These are phyloP conservation scores for Sebastolobus alascanus DNA, from an alignment of 2,797 vertebrate species.

Conservation along the genomic window DNA sequence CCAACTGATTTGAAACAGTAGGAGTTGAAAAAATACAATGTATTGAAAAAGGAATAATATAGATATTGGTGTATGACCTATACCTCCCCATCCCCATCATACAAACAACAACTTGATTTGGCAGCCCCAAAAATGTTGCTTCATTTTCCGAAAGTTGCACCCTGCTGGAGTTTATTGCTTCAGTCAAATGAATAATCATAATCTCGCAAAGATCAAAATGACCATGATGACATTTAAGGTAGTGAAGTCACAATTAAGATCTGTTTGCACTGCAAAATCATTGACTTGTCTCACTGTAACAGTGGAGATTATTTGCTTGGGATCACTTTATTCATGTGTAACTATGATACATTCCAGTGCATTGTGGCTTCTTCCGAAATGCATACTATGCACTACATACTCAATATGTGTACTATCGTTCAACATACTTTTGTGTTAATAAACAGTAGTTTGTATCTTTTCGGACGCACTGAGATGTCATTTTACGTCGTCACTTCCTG, in stretches of 20 bases:
- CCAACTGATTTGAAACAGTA: background rate
- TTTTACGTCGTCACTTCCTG: too few species aligned
- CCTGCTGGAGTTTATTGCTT: background rate
- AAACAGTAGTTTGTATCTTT: too few species aligned
- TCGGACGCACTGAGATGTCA: too few species aligned
- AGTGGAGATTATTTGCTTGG: background rate
- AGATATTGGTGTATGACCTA: background rate
- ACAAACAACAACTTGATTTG: background rate
- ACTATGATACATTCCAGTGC: background rate
- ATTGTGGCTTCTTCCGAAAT: background rate
- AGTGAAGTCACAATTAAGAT: background rate
- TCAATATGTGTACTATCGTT: too few species aligned
- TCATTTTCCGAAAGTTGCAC: background rate
- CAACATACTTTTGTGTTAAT: too few species aligned
- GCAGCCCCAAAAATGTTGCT: background rate
- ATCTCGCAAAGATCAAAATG: background rate
- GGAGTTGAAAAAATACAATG: background rate
- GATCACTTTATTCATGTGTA: background rate
- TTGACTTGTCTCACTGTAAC: background rate
- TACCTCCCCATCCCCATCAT: background rate
- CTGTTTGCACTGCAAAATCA: background rate
- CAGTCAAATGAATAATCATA: background rate
- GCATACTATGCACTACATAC: too few species aligned
- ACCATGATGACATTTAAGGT: background rate
- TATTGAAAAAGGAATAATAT: background rate